Base-by-base conservation (phyloP, 2,888 invertebrate genomes). In the Ganaspis brasiliensis region DNA sequence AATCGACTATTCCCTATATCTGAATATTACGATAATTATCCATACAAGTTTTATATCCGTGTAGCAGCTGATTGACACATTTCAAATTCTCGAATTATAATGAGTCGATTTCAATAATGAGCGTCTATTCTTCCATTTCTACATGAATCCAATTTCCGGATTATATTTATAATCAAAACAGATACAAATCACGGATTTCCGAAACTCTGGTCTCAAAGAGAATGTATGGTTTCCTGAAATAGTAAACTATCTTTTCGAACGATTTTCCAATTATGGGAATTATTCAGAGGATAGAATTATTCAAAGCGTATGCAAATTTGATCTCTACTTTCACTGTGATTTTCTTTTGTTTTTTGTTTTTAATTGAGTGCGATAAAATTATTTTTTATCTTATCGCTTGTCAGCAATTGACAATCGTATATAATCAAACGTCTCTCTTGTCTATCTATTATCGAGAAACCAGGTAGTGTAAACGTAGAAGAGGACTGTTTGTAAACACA, bases 221-320 rank as follows among this genome's bases (percentile, higher is more conserved):
- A 31, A 31, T 31, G 31, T 31, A 31, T 31, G 3, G 31, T 4
- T 31, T 31, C 3, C 31, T 4, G 31, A 6, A 31, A 83, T 84
- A 85, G 77, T 75, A 75, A 85, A 85, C 86, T 84, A 86, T 84
- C 74, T 74, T 77, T 82, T 31, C 31, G 31, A 31, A 31, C 6
- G 31, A 2, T 31, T 31, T 6, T 31, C 31, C 6, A 31, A 31
- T 31, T 9, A 59, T 59, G 6, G 26, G 3, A 14, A 16, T 35
- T 59, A 31, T 10, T n/a, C n/a, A 35, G 31, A 24, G 14, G n/a
- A n/a, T 16, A 26, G 3, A 14, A 16, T 35, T 59, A 31, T 10
- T n/a, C n/a, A 35, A 31, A 24, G 14, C 8, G 8, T 9, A 31
- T 8, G 26, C 31, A 59, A 26, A 31, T 24, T 21, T 56, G 2